Evolutionary conservation across 2,888 invertebrate species (phyloP).

Genomic region (Chesias legatella): DNA sequence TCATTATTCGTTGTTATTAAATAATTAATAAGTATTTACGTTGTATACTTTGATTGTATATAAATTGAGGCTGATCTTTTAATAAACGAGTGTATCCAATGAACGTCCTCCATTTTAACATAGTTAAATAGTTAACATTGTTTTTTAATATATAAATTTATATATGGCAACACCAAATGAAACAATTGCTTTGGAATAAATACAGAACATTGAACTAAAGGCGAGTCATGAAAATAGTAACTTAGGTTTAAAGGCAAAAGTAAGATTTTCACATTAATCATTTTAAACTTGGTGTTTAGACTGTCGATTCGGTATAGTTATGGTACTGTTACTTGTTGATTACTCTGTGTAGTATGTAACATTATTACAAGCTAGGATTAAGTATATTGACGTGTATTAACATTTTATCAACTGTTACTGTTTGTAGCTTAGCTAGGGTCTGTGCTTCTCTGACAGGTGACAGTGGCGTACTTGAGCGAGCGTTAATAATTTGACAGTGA

Average conservation of each 20-base stretch:
- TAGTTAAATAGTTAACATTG: too few species aligned
- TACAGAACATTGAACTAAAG: too few species aligned
- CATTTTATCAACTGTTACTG: constrained; percentile 62
- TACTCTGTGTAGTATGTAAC: constrained; percentile 37
- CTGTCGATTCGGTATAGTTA: constrained; percentile 9
- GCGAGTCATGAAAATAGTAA: too few species aligned
- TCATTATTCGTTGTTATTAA: constrained; percentile 26
- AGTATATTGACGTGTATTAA: constrained; percentile 52
- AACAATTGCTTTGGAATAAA: too few species aligned
- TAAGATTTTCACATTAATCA: too few species aligned
- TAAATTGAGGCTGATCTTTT: constrained; percentile 3
- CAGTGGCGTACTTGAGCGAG: constrained; percentile 2
- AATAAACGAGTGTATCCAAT: too few species aligned
- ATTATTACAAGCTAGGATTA: constrained; percentile 36
- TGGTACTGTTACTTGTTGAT: constrained; percentile 46
- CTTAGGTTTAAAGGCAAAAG: too few species aligned
- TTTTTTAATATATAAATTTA: too few species aligned
- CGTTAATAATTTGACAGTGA: too few species aligned
- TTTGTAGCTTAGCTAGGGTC: constrained; percentile 30
- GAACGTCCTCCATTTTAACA: too few species aligned
- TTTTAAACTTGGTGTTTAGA: too few species aligned
- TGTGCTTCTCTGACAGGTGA: constrained; percentile 12
- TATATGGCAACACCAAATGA: too few species aligned
- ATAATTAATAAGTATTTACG: constrained; percentile 18
- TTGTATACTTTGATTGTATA: constrained; percentile 8